Conservation (phyloP, 2,888 invertebrate genomes). For the Drosophila diplacantha region DNA sequence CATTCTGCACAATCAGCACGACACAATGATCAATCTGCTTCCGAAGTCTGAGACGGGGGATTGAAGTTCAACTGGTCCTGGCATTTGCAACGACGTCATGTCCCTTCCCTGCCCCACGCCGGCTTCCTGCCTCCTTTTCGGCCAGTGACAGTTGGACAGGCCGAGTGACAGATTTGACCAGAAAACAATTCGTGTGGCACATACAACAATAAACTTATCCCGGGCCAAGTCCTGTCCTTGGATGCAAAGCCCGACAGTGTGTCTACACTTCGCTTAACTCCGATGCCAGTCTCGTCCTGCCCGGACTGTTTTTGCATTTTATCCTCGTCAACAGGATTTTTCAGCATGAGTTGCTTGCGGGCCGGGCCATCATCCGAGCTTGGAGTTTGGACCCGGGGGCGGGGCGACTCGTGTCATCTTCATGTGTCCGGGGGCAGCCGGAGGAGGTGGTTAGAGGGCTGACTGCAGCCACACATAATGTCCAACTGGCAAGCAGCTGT, state of each 20-base stretch:
- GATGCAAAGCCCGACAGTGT: conserved; percentile 44
- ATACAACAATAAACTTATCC: conserved; percentile 49
- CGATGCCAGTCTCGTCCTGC: conserved; percentile 1
- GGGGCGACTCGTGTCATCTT: conserved; percentile 37
- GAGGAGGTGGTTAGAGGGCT: conserved; percentile 3
- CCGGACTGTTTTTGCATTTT: conserved; percentile 43
- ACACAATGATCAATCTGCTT: conserved; percentile 40
- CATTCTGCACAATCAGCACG: conserved; percentile 21
- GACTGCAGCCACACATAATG: conserved; percentile 37
- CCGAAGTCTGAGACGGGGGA: conserved; percentile 2
- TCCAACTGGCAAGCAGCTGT: conserved; percentile 42
- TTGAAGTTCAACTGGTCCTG: conserved; percentile 36
- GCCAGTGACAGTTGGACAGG: conserved; percentile 55
- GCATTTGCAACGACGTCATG: conserved; percentile 29
- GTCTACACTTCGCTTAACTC: conserved; percentile 49
- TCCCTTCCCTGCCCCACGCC: conserved; percentile 12
- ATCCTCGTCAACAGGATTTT: conserved; percentile 50
- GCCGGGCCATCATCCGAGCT: conserved; percentile 32
- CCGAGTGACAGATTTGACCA: conserved; percentile 65
- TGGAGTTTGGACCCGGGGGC: conserved; percentile 8
- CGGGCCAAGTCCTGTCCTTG: conserved; percentile 33
- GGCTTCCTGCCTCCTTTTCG: conserved; percentile 21
- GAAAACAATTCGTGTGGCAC: conserved; percentile 61
- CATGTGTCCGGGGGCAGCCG: conserved; percentile 31
- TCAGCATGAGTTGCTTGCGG: conserved; percentile 39